Evolutionary conservation across 2,797 vertebrate genomes (phyloP).

Genomic region (Semaprochilodus insignis): DNA sequence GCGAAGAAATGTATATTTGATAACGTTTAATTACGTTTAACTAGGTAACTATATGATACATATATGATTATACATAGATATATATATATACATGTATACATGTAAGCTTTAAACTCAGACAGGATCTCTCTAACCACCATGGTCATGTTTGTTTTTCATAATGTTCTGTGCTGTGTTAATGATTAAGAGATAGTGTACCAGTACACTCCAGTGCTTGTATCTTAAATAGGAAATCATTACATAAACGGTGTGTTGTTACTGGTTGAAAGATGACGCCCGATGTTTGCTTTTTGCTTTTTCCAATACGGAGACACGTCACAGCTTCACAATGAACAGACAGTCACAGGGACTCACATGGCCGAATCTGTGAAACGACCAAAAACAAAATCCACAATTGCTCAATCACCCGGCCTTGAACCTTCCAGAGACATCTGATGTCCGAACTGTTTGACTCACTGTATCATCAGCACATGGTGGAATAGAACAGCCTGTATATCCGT

Average conservation of each 20-base stretch:
- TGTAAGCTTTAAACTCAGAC: background rate
- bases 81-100: no score
- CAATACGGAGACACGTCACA: background rate
- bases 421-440: background rate
- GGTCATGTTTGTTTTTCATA: slow-evolving; percentile 9
- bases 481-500: background rate
- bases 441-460: background rate
- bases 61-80: no score
- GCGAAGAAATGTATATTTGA: no score
- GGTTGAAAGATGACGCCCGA: background rate
- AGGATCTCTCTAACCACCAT: background rate
- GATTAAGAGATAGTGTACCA: background rate
- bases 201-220: background rate
- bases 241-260: background rate
- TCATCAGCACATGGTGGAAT: background rate
- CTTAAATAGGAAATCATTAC: background rate
- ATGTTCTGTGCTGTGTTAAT: background rate
- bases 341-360: background rate
- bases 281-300: background rate
- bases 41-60: no score
- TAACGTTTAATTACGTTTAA: no score
- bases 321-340: background rate
- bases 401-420: slow-evolving; percentile 3
- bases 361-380: background rate
- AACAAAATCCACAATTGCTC: background rate